Evolutionary conservation across 2,888 invertebrate genomes (phyloP).

Genomic region (Lasioglossum morio): DNA sequence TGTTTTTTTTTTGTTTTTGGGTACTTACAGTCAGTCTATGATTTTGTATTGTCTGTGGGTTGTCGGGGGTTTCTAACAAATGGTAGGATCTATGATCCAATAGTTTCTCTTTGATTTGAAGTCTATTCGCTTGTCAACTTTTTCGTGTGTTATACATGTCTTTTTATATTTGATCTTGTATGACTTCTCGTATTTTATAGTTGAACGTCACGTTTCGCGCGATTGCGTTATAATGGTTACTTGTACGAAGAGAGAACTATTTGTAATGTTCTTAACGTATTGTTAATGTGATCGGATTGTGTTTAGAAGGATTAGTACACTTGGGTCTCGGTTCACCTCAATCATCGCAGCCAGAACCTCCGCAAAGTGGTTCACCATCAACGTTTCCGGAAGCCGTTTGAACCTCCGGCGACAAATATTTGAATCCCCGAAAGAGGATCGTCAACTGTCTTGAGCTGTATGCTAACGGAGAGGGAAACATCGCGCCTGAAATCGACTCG

Average conservation of each 20-base stretch:
- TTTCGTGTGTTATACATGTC: neutral
- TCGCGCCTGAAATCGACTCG: neutral
- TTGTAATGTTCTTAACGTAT: neutral
- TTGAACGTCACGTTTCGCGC: neutral
- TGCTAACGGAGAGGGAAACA: conserved; percentile 3
- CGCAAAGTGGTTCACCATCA: neutral
- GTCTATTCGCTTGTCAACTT: neutral
- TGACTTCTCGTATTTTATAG: neutral
- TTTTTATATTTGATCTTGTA: neutral
- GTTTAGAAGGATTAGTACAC: neutral
- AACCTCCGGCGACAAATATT: neutral
- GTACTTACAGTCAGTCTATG: too few relatives aligned
- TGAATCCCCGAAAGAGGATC: neutral
- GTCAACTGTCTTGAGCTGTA: neutral
- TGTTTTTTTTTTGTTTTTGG: neutral
- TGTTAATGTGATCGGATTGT: neutral
- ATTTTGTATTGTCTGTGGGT: too few relatives aligned
- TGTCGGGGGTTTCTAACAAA: neutral
- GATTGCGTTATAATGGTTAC: neutral
- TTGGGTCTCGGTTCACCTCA: neutral
- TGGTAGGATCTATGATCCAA: neutral
- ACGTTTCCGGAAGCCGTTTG: neutral
- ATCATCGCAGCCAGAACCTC: neutral
- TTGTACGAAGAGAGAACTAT: neutral
- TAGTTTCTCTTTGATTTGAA: neutral